A percentile compares a stretch with the other conserved stretches of the same genome.
Evolutionary conservation across 2,113 vertebrate species (phyloP).

Genomic region (Lathamus discolor): DNA sequence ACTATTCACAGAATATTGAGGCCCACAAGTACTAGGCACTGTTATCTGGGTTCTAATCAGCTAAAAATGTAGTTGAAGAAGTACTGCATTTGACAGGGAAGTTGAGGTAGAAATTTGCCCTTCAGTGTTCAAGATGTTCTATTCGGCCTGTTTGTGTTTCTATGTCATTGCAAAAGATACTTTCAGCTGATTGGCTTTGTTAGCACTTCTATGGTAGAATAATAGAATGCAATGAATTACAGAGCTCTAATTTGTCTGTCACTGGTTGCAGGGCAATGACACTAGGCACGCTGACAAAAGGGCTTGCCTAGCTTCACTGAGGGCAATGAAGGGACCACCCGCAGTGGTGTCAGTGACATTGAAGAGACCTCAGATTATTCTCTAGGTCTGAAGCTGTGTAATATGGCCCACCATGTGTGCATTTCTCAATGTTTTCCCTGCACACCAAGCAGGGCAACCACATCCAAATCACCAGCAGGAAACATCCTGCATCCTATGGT

Average conservation of each 20-base stretch:
- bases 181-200: neutral
- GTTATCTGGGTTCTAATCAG: neutral
- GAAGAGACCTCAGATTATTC: neutral
- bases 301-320: neutral
- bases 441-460: neutral
- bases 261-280: neutral
- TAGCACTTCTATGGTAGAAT: neutral
- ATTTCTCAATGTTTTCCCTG: neutral
- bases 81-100: neutral
- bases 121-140: neutral
- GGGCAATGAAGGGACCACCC: neutral
- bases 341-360: neutral
- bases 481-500: accelerated
- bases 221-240: neutral
- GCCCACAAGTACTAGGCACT: neutral
- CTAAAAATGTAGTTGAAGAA: neutral
- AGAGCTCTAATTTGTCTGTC: neutral
- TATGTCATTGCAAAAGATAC: neutral
- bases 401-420: neutral
- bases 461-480: neutral
- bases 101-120: neutral
- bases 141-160: neutral
- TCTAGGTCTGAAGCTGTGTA: neutral
- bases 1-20: neutral
- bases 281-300: neutral